phyloP scores from a whole-genome alignment of 2,888 invertebrate species.

The Lithophane ornitopus region DNA sequence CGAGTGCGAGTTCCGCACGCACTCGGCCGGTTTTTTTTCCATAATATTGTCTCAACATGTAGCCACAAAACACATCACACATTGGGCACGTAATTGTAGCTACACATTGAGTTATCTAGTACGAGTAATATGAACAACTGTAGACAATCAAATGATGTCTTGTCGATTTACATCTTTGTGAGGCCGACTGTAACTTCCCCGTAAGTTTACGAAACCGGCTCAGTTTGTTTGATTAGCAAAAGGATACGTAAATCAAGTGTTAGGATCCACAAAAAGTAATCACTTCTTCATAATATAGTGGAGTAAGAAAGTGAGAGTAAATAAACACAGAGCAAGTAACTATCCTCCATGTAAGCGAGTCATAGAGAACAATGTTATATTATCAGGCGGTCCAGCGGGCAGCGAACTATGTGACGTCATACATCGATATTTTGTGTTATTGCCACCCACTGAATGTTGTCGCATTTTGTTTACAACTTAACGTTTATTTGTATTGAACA shows the following conservation, averaged over 20 bases:
- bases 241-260: not conserved
- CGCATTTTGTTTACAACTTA: not conserved
- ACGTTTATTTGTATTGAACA: constrained; percentile 14
- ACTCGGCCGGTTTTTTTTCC: not conserved
- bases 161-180: too few species aligned
- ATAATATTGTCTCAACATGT: not conserved
- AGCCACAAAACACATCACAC: too few species aligned
- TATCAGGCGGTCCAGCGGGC: constrained; percentile 48
- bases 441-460: constrained; percentile 6
- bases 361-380: constrained; percentile 48
- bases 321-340: constrained; percentile 22
- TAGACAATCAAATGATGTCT: too few species aligned
- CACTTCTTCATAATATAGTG: not conserved
- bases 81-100: too few species aligned
- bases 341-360: not conserved
- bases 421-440: constrained; percentile 47
- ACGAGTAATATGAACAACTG: too few species aligned
- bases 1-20: too few species aligned
- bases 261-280: not conserved
- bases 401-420: constrained; percentile 51
- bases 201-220: not conserved
- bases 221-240: not conserved
- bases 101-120: too few species aligned
- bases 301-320: not conserved
- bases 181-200: not conserved